Percentiles rank a stretch among this genome's conserved stretches.
phyloP scores from a whole-genome alignment of 2,888 invertebrate species.

The Penaeus monodon region DNA sequence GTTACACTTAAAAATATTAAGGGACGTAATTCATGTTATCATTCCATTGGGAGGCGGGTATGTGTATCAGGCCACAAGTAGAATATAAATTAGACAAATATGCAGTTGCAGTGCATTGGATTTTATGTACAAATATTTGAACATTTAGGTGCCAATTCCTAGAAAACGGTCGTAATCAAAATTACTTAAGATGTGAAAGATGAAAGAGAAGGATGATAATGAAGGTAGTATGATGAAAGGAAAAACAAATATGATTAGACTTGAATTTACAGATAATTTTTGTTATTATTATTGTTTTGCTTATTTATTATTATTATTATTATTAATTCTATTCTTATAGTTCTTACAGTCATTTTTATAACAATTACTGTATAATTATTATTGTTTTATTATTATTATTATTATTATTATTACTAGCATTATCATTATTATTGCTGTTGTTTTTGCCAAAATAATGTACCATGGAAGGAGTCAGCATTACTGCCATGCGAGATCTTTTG shows the following conservation, averaged over 20 bases:
- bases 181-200: constrained; percentile 24
- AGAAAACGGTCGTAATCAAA: constrained; percentile 19
- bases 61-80: constrained; percentile 25
- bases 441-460: not conserved
- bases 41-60: constrained; percentile 38
- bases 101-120: constrained; percentile 26
- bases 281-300: too few relatives aligned
- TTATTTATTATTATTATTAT: too few relatives aligned
- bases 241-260: not conserved
- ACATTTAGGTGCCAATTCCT: constrained; percentile 46
- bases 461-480: not conserved
- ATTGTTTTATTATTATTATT: too few relatives aligned
- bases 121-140: constrained; percentile 44
- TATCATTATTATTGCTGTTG: not conserved
- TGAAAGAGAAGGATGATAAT: not conserved
- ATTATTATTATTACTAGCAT: too few relatives aligned
- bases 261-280: too few relatives aligned
- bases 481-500: not conserved
- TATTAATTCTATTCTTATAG: too few relatives aligned
- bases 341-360: too few relatives aligned
- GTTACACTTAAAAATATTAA: constrained; percentile 7
- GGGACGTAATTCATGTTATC: constrained; percentile 18
- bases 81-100: not conserved
- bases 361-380: too few relatives aligned
- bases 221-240: too few relatives aligned